Evolutionary conservation across 2,113 vertebrate genomes (phyloP), one percentile per base, ranked within the genome.

Genomic region (Macroglossus sobrinus): DNA sequence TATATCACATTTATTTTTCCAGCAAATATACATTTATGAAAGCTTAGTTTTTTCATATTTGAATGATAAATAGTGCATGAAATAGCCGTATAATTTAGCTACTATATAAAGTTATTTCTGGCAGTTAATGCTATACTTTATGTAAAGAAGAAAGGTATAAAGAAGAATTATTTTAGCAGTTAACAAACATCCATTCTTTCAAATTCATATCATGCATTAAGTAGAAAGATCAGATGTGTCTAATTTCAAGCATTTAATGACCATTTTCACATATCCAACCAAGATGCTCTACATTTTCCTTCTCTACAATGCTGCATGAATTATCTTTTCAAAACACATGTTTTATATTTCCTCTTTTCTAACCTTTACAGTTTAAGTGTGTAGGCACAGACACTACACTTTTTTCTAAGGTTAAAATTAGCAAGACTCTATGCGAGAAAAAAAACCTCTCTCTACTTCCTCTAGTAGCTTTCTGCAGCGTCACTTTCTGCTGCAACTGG

Each of bases 31-130:
- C 3, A 71, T 57, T 96, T 94, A 40, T 97, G 47, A 71, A 18
- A 89, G 28, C 38, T 7, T 90, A 91, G 43, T n/a, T 95, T 97
- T 96, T 45, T 95, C 59, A 30, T n/a, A 90, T 24, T 47, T 95
- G 59, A 96, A 91, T 92, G 79, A 84, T 13, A 95, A 90, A 91
- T 88, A 18, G 9, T 69, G 4, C 6, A 93, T 91, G 24, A 96
- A 97, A 94, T 47, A 0, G 18, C 76, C 91, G 1, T 71, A 80
- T 26, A 92, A 84, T 89, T 88, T 88, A 72, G 1, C 53, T 10
- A 80, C 15, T 91, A 22, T 55, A 93, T 35, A 90, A 80, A 95
- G 59, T 79, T 97, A 59, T 96, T 78, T 14, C 26, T 84, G 55
- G 28, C 2, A 96, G 10, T 53, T 93, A 59, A 38, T 89, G 13